Evolutionary conservation across 2,888 invertebrate genomes (phyloP), one percentile per base, ranked within the genome.

Genomic region (Conistra vaccinii): DNA sequence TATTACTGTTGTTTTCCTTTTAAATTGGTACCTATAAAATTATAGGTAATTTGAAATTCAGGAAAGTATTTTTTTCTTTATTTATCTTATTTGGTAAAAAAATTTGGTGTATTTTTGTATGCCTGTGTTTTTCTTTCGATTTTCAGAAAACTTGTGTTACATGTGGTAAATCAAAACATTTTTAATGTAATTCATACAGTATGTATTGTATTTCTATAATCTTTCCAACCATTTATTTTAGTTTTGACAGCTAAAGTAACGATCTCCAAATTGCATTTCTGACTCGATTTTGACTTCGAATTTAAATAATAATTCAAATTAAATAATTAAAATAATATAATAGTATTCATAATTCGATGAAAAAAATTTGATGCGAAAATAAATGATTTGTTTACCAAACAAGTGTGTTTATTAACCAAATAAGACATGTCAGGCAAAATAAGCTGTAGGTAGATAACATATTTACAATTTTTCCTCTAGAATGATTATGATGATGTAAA

Each of bases 381-480:
- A 35, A 62, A 45, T 48, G 23, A 48, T 57, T 35, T 61, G 7
- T 55, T 55, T 51, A 61, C 23, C 26, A 62, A 62, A 73, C 48
- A 57, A 73, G 6, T 35, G 7, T 35, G 17, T 48, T 26, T 61
- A 3, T 55, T 45, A 32, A 62, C 12, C 26, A 57, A 48, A 73
- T 57, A 57, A 74, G 7, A 39, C 14, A 51, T 42, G 5, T 0
- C 26, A 7, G n/a, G 29, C 58, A 63, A 57, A 51, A 26, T 10
- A 32, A n/a, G n/a, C 35, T n/a, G 3, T 26, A 60, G 9, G 7
- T 61, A 3, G 0, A 66, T 60, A 17, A 20, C 1, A 45, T n/a
- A 61, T 55, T 20, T 53, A 58, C 6, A 45, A 51, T 32, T 32
- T 57, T 58, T 23, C 53, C 20, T 53, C 29, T 32, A n/a, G 55